Percentiles rank a stretch among this genome's conserved stretches.
Conservation (phyloP, 2,888 invertebrate species). For the Netelia inedita region DNA sequence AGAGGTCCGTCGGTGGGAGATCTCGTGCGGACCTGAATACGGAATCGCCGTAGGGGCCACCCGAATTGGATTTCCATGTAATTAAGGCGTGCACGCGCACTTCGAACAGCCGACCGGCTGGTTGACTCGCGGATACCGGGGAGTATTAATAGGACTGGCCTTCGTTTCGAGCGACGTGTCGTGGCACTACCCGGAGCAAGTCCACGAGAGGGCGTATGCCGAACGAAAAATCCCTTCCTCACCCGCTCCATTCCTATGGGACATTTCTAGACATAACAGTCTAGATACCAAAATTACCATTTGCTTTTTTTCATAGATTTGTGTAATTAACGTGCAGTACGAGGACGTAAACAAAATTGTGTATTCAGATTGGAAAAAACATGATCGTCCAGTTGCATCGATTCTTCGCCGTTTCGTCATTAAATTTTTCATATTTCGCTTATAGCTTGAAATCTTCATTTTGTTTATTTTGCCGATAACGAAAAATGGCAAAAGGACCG, state of each 20-base stretch:
- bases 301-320: too few relatives aligned
- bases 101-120: constrained; percentile 50
- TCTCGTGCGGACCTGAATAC: constrained; percentile 68
- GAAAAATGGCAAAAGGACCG: too few relatives aligned
- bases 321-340: too few relatives aligned
- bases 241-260: background rate
- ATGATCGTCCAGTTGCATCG: too few relatives aligned
- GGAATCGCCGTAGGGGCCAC: constrained; percentile 50
- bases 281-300: too few relatives aligned
- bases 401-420: too few relatives aligned
- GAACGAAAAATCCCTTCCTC: background rate
- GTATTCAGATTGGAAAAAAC: too few relatives aligned
- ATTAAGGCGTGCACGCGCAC: constrained; percentile 68
- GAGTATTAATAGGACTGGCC: constrained; percentile 66
- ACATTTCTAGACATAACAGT: background rate
- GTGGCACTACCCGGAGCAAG: constrained; percentile 27
- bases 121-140: constrained; percentile 48
- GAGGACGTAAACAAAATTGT: too few relatives aligned
- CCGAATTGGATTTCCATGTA: constrained; percentile 70
- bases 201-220: constrained; percentile 24
- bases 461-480: too few relatives aligned
- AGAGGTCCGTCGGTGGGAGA: constrained; percentile 21
- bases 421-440: too few relatives aligned
- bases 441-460: too few relatives aligned
- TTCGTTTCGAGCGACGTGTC: constrained; percentile 54